Conservation (phyloP, 1,140 invertebrate genomes). For the Brachionus sp. region DNA sequence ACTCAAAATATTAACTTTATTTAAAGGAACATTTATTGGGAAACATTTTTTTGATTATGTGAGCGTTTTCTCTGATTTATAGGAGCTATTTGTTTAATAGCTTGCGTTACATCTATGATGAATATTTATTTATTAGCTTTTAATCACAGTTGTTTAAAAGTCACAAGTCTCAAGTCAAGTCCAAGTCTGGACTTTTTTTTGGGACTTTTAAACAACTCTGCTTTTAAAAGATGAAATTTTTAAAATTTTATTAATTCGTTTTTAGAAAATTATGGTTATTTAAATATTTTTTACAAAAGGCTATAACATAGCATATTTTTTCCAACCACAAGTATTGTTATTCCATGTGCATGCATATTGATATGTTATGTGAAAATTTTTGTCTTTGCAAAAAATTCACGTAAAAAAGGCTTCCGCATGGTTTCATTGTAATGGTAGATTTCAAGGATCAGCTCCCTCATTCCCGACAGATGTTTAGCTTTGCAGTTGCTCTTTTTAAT, state of each 20-base stretch:
- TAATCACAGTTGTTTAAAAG: too few species aligned
- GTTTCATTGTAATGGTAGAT: constrained; percentile 2
- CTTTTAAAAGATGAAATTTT: too few species aligned
- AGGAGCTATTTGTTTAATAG: constrained; percentile 30
- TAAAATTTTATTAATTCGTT: background rate
- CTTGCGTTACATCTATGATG: constrained; percentile 36
- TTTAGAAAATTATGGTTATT: constrained; percentile 32
- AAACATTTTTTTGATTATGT: background rate
- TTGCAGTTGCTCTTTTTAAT: constrained; percentile 36
- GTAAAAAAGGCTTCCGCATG: constrained; percentile 22
- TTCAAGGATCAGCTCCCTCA: background rate
- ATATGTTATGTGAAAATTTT: constrained; percentile 37
- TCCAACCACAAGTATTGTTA: background rate
- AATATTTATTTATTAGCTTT: constrained; percentile 47
- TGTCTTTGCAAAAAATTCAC: background rate
- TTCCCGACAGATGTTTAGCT: background rate
- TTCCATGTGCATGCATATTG: constrained; percentile 15
- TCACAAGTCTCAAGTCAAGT: too few species aligned
- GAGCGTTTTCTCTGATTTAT: background rate
- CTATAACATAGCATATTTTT: constrained; percentile 47
- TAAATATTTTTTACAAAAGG: constrained; percentile 44
- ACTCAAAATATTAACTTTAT: background rate
- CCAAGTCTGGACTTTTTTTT: too few species aligned
- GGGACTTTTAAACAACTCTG: too few species aligned
- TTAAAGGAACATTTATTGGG: background rate